phyloP scores from a whole-genome alignment of 92 coral and sea anemone genomes.

The Phenganax marumi region DNA sequence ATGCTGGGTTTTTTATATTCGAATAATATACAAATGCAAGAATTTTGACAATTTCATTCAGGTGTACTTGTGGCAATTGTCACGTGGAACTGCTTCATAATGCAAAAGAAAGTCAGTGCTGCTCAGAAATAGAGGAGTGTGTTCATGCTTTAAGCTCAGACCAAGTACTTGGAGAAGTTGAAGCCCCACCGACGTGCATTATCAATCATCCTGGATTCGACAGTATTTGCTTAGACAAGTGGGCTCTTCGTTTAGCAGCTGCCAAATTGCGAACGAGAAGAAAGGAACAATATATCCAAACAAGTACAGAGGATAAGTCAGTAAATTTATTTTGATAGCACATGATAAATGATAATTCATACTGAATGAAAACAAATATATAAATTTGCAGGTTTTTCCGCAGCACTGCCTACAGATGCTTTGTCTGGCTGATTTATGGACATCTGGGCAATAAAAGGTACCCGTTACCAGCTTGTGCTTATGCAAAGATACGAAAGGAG shows the following conservation, averaged over 20 bases:
- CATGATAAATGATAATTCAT: neutral
- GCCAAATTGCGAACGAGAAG: conserved; percentile 53
- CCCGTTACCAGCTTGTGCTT: conserved; percentile 33
- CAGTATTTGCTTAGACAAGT: conserved; percentile 58
- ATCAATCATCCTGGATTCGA: conserved; percentile 25
- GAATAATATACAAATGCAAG: neutral
- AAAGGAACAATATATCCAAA: conserved; percentile 58
- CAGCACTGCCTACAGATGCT: conserved; percentile 23
- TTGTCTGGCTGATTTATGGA: conserved; percentile 23
- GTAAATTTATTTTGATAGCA: neutral
- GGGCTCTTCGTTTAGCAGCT: conserved; percentile 65
- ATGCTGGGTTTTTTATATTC: neutral
- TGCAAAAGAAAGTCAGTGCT: conserved; percentile 22
- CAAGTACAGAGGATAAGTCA: conserved; percentile 56
- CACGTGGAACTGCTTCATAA: conserved; percentile 19
- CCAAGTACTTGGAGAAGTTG: conserved; percentile 2
- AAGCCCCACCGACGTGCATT: conserved; percentile 1
- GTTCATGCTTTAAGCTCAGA: neutral
- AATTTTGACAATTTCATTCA: neutral
- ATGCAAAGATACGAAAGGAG: neutral
- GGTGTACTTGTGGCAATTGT: conserved; percentile 24
- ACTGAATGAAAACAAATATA: no score
- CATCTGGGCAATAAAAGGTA: conserved; percentile 21
- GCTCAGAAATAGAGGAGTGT: conserved; percentile 28
- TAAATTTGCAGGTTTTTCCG: conserved; percentile 1